phyloP scores from a whole-genome alignment of 1,140 invertebrate species.

The Patella vulgata region DNA sequence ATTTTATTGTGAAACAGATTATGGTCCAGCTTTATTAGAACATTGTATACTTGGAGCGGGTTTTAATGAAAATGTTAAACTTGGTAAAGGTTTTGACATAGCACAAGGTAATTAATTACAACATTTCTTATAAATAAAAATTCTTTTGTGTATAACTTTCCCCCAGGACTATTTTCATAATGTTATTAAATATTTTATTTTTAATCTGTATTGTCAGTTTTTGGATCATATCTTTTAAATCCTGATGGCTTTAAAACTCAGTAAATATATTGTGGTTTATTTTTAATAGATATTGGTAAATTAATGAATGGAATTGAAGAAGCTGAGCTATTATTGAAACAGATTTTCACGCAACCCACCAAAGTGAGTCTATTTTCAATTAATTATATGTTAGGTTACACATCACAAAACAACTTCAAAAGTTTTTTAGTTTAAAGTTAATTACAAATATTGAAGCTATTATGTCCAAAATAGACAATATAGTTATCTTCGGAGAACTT shows the following conservation, averaged over 20 bases:
- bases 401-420: not conserved
- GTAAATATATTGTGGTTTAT: too few relatives aligned
- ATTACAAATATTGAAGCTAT: too few relatives aligned
- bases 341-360: slow-evolving; percentile 31
- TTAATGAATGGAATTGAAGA: slow-evolving; percentile 77
- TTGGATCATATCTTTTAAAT: too few relatives aligned
- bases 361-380: slow-evolving; percentile 23
- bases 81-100: slow-evolving; percentile 76
- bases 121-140: not conserved
- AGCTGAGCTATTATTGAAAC: slow-evolving; percentile 75
- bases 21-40: slow-evolving; percentile 89
- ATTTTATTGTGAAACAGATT: slow-evolving; percentile 66
- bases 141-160: too few relatives aligned
- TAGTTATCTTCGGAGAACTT: too few relatives aligned
- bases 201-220: not conserved
- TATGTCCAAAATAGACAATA: too few relatives aligned
- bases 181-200: too few relatives aligned
- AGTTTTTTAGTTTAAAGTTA: too few relatives aligned
- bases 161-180: too few relatives aligned
- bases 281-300: slow-evolving; percentile 72
- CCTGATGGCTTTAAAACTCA: too few relatives aligned
- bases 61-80: slow-evolving; percentile 72
- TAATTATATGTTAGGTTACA: slow-evolving; percentile 14
- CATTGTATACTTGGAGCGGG: slow-evolving; percentile 82
- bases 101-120: slow-evolving; percentile 58